Percentiles rank a stretch among this genome's conserved stretches.
These are phyloP conservation scores for Myodes glareolus DNA, from an alignment of 2,113 vertebrate genomes.

Conservation along the genomic window DNA sequence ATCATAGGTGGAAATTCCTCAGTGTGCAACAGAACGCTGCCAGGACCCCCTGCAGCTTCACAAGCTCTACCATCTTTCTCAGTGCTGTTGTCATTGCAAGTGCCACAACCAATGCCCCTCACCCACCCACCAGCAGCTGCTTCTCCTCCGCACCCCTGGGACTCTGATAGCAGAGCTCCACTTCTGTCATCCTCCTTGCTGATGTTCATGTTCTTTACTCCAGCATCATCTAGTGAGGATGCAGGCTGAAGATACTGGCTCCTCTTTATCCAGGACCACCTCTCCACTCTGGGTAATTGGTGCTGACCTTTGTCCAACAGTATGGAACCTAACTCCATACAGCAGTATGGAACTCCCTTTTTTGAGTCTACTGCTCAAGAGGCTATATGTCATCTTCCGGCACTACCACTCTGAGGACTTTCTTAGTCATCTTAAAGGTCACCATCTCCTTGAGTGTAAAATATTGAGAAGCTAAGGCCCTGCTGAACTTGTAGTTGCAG, in stretches of 20 bases:
- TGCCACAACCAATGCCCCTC: slow-evolving; percentile 85
- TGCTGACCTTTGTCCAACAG: slow-evolving; percentile 84
- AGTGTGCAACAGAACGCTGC: slow-evolving; percentile 93
- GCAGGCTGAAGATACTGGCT: not conserved
- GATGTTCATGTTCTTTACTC: slow-evolving; percentile 92
- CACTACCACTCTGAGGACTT: slow-evolving; percentile 82
- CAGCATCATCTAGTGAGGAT: slow-evolving; percentile 83
- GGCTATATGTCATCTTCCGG: slow-evolving; percentile 77
- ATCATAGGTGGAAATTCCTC: slow-evolving; percentile 92
- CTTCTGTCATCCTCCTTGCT: slow-evolving; percentile 85
- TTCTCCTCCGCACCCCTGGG: slow-evolving; percentile 88
- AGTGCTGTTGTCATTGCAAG: slow-evolving; percentile 80
- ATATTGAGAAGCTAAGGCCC: slow-evolving; percentile 87
- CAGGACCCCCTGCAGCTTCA: slow-evolving; percentile 86
- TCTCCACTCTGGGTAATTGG: slow-evolving; percentile 66
- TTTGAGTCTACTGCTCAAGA: slow-evolving; percentile 80
- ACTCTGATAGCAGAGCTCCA: accelerated
- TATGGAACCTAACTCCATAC: slow-evolving; percentile 90
- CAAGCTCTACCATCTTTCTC: slow-evolving; percentile 83
- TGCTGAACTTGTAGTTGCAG: slow-evolving; percentile 88
- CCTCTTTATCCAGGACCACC: not conserved
- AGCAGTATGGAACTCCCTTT: slow-evolving; percentile 86
- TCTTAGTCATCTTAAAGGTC: slow-evolving; percentile 91
- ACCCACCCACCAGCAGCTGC: slow-evolving; percentile 92
- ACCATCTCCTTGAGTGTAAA: slow-evolving; percentile 91